Percentiles rank a stretch among this genome's conserved stretches.
phyloP scores from a whole-genome alignment of 2,888 invertebrate species.

The Nemurella pictetii region DNA sequence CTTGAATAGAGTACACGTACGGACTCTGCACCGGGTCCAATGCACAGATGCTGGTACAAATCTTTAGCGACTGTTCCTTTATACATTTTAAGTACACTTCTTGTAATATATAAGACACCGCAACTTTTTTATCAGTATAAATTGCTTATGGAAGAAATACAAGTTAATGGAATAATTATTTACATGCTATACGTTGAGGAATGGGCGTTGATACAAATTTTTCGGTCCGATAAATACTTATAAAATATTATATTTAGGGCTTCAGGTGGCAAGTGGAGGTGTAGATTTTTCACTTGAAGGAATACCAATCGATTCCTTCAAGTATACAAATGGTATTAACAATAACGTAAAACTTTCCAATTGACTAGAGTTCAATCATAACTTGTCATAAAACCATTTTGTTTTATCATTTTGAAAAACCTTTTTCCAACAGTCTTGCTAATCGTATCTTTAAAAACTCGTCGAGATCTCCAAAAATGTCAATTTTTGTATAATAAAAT shows the following conservation, averaged over 20 bases:
- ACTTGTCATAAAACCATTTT: neutral
- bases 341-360: constrained; percentile 30
- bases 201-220: neutral
- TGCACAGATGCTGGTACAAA: neutral
- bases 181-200: neutral
- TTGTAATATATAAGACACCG: constrained; percentile 17
- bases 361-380: constrained; percentile 30
- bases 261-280: neutral
- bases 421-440: neutral
- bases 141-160: constrained; percentile 7
- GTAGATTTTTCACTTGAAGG: neutral
- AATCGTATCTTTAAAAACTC: constrained; percentile 14
- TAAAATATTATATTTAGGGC: neutral
- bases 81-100: constrained; percentile 21
- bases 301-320: neutral
- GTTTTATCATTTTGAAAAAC: constrained; percentile 17
- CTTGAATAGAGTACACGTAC: neutral
- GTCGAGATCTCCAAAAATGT: constrained; percentile 26
- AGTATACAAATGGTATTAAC: constrained; percentile 1
- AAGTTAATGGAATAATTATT: neutral
- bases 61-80: neutral
- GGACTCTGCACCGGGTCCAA: neutral
- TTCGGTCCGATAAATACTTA: neutral
- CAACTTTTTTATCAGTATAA: constrained; percentile 14
- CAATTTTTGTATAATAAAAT: constrained; percentile 8